Percentiles rank a stretch among this genome's conserved stretches.
Evolutionary conservation across 1,140 invertebrate species (phyloP).

Genomic region (Eurosta solidaginis): DNA sequence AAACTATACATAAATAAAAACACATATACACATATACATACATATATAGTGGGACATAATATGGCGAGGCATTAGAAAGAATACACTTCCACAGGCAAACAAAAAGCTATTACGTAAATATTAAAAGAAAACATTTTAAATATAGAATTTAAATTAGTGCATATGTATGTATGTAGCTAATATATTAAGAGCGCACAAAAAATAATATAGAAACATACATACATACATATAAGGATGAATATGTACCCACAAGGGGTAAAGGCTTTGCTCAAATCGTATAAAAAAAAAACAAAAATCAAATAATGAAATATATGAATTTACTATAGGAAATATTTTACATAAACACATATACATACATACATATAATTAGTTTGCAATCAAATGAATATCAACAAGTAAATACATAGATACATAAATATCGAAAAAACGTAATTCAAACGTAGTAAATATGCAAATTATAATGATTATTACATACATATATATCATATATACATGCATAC

Average conservation of each 20-base stretch:
- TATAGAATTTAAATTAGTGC: neutral
- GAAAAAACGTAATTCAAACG: too few relatives aligned
- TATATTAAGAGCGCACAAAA: neutral
- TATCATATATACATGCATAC: too few relatives aligned
- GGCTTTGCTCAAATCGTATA: slow-evolving; percentile 33
- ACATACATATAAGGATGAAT: slow-evolving; percentile 24
- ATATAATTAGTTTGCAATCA: neutral
- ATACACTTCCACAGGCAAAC: neutral
- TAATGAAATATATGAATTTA: slow-evolving; percentile 27
- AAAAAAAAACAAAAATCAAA: slow-evolving; percentile 12
- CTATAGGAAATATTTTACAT: neutral
- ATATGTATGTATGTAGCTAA: neutral
- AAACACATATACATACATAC: neutral
- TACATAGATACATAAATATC: neutral
- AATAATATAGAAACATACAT: too few relatives aligned
- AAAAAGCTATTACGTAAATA: neutral
- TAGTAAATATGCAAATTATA: neutral
- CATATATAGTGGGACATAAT: neutral
- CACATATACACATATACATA: neutral
- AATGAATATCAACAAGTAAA: slow-evolving; percentile 11
- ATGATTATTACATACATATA: neutral
- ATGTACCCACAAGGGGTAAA: slow-evolving; percentile 26
- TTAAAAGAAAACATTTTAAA: neutral
- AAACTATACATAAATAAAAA: slow-evolving; percentile 29
- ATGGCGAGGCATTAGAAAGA: neutral